Conservation (phyloP, 2,113 vertebrate species). For the Bubo blakistoni region DNA sequence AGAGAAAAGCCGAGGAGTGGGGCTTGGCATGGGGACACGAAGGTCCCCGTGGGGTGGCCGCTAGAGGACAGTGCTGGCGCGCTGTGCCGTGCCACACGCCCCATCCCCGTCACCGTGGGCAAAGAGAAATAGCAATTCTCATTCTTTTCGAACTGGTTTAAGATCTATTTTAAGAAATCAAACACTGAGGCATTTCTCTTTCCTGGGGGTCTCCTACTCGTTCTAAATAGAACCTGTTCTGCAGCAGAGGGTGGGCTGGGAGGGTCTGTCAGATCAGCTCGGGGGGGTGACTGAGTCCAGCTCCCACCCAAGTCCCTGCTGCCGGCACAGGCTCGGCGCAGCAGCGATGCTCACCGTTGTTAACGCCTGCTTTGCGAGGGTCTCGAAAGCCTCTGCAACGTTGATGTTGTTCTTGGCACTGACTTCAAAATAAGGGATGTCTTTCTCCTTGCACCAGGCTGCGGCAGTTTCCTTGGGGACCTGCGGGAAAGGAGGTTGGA, state of each 20-base stretch:
- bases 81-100: fast-evolving
- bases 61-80: constrained; percentile 39
- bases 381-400: constrained; percentile 77
- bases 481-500: constrained; percentile 16
- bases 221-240: too few species aligned
- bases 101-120: fast-evolving
- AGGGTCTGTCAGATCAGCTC: background rate
- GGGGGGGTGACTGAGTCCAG: fast-evolving
- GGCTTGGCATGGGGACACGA: background rate
- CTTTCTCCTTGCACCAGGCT: constrained; percentile 78
- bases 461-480: constrained; percentile 67
- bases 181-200: fast-evolving
- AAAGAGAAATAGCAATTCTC: fast-evolving
- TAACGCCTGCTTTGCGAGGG: constrained; percentile 70
- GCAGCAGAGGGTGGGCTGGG: fast-evolving
- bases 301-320: background rate
- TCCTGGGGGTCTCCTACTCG: background rate
- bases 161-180: background rate
- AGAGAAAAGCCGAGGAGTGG: background rate
- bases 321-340: fast-evolving
- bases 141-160: background rate
- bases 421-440: constrained; percentile 80
- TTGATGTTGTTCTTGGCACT: constrained; percentile 81
- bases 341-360: constrained; percentile 61
- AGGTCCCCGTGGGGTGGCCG: background rate